Evolutionary conservation across 2,113 vertebrate genomes (phyloP), one percentile per base, ranked within the genome.

Genomic region (Thunnus maccoyii): DNA sequence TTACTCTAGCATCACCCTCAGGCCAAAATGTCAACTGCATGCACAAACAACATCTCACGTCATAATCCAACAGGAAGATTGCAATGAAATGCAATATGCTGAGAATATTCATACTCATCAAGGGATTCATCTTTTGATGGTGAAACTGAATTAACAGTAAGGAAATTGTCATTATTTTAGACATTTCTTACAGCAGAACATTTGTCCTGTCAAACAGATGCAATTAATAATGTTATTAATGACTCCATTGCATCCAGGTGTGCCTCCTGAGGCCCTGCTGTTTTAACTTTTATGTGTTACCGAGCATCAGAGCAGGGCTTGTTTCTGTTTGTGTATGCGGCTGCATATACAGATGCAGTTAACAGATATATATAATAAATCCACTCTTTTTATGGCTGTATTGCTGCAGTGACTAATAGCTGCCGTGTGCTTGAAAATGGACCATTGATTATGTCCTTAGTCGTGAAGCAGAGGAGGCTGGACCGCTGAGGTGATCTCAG

Each of bases 321-420:
- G 20, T 66, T 57, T 41, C 20, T 30, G 20, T 13, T 50, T 41
- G 25, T 30, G 20, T 17, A 32, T 17, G 54, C 2, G 18, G 17
- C 48, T 27, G 60, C 52, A 22, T 22, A 64, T 30, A 64, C 16
- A 20, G 3, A 70, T 44, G 41, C 16, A 8, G 30, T 65, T 64
- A 54, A 76, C 17, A 58, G 27, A 73, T n/a, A 16, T 20, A 47
- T 16, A n/a, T 69, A 67, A 62, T 22, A 14, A 55, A 27, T 67
- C 8, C 55, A 41, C 22, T 20, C 4, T 70, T 30, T 8, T 65
- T 41, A 56, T 51, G 56, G 15, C 48, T 27, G 41, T 14, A 11
- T 22, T 32, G 65, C 56, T 22, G 13, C 66, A n/a, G 6, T 17
- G 11, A 72, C 61, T 72, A 64, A 70, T 16, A 55, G 25, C 51